Evolutionary conservation across 2,888 invertebrate species (phyloP).

Genomic region (Peribatodes rhomboidaria): DNA sequence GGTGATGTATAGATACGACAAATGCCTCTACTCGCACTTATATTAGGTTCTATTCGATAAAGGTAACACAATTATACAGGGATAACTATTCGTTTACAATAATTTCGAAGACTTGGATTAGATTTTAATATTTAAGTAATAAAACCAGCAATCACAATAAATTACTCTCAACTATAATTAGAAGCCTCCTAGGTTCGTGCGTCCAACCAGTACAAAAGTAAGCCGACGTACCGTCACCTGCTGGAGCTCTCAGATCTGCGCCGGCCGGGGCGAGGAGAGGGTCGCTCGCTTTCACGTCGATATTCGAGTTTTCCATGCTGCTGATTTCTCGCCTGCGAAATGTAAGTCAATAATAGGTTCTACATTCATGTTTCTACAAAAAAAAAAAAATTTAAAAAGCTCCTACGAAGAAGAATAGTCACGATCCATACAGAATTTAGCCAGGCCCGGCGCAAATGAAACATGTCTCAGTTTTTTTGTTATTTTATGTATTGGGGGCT

Average conservation of each 20-base stretch:
- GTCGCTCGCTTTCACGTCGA: slow-evolving; percentile 75
- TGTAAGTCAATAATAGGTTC: background rate
- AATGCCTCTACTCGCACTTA: slow-evolving; percentile 34
- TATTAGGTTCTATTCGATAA: slow-evolving; percentile 38
- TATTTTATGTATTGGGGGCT: too few species aligned
- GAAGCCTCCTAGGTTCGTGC: slow-evolving; percentile 51
- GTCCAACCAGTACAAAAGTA: slow-evolving; percentile 36
- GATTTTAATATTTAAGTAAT: slow-evolving; percentile 29
- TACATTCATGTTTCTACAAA: too few species aligned
- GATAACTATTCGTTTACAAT: slow-evolving; percentile 29
- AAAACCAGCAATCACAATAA: slow-evolving; percentile 48
- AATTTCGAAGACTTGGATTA: slow-evolving; percentile 44
- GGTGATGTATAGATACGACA: slow-evolving; percentile 15
- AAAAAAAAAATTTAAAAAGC: too few species aligned
- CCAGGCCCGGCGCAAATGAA: too few species aligned
- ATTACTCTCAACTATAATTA: slow-evolving; percentile 45
- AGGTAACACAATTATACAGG: slow-evolving; percentile 36
- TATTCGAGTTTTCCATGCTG: slow-evolving; percentile 85
- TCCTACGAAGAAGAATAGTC: too few species aligned
- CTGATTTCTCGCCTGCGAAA: slow-evolving; percentile 76
- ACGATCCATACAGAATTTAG: too few species aligned
- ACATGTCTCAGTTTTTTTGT: too few species aligned
- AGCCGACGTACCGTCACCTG: slow-evolving; percentile 62
- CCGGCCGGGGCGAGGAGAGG: slow-evolving; percentile 57
- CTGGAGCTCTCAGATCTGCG: slow-evolving; percentile 74